phyloP scores from a whole-genome alignment of 2,113 vertebrate species.

The Hippocampus mohnikei region DNA sequence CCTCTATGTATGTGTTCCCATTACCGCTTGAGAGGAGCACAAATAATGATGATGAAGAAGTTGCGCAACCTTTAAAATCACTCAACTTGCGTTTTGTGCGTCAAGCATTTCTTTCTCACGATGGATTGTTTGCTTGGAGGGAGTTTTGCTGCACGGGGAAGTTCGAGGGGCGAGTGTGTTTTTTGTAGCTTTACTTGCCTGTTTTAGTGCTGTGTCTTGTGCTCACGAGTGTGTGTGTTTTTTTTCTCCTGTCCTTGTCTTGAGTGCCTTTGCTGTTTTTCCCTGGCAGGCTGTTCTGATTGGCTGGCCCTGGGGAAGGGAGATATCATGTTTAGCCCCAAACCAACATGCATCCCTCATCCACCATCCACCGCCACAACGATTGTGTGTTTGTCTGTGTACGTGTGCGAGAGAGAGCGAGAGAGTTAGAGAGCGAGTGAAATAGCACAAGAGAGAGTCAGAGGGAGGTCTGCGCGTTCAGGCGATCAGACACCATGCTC shows the following conservation, averaged over 20 bases:
- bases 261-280: constrained; percentile 71
- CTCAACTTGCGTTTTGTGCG: neutral
- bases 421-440: constrained; percentile 23
- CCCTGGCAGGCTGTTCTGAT: constrained; percentile 72
- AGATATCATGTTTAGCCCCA: constrained; percentile 77
- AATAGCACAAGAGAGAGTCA: constrained; percentile 43
- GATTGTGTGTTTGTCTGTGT: constrained; percentile 21
- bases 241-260: constrained; percentile 58
- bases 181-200: constrained; percentile 19
- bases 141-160: constrained; percentile 24
- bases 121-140: constrained; percentile 35
- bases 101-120: constrained; percentile 38
- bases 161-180: constrained; percentile 29
- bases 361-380: constrained; percentile 46
- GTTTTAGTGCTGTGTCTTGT: constrained; percentile 29
- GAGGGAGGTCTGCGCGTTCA: constrained; percentile 69
- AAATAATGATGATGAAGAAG: neutral
- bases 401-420: constrained; percentile 5
- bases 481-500: constrained; percentile 64
- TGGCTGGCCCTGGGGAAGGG: constrained; percentile 67
- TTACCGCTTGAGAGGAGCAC: constrained; percentile 12
- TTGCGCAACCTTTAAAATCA: neutral
- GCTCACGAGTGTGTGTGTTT: constrained; percentile 24
- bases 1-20: constrained; percentile 16
- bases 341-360: constrained; percentile 76